Evolutionary conservation across 2,797 vertebrate species (phyloP), one percentile per base, ranked within the genome.

Genomic region (Epinephelus awoara): DNA sequence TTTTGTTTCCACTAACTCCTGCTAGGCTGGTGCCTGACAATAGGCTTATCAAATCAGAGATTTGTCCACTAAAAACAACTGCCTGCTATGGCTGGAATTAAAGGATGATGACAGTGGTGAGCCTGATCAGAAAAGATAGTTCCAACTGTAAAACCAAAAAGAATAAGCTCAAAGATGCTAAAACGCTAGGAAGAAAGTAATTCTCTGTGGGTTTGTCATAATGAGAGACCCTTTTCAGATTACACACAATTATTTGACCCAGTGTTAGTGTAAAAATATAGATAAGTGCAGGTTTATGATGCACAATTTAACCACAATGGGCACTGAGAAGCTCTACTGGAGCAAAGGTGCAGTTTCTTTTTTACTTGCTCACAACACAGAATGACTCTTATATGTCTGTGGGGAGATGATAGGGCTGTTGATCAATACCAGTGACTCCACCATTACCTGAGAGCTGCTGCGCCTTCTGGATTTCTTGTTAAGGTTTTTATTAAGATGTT

Each of bases 381-480:
- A 69, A 61, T 56, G 50, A 67, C 58, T 64, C 52, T 27, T 29
- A 34, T 17, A 11, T 42, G 21, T 51, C 55, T 68, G 46, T 21
- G 11, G 44, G 47, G 63, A 69, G 59, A 25, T 61, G 50, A 76
- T 55, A 15, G 52, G 40, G 49, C 21, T 63, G 51, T 64, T 82
- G 69, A 71, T 79, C 66, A 66, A 66, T 79, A 58, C 19, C 56
- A 34, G 52, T 2, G 44, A 44, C 52, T 63, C 46, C 46, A 52
- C 29, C 15, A 29, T 75, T 71, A 71, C 51, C 47, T n/a, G 11
- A 78, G 75, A 75, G 23, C 57, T 59, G 58, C 75, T 40, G 63
- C 56, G 42, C 25, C 59, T 38, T 61, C 55, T 63, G 42, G 63
- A 58, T 65, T 68, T 65, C 61, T 78, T 67, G 50, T 83, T 78